Evolutionary conservation across 30 jellyfish, hydroid and myxozoan species (phyloP), one percentile per base, ranked within the genome.

Genomic region (Pseudorhiza aurosa): DNA sequence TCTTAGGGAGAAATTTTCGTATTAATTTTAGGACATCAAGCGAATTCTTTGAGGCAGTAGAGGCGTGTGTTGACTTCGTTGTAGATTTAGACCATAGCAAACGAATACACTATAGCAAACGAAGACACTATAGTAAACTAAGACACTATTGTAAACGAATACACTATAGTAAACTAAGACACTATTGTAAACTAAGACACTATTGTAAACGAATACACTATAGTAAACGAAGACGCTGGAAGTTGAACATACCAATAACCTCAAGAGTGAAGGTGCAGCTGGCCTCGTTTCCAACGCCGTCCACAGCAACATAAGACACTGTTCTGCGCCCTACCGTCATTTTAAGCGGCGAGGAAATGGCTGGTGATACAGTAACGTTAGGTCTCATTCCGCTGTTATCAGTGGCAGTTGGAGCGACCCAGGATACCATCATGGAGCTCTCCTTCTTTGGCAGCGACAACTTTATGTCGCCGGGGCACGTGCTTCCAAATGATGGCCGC

Each of bases 301-400:
- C 97, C 9, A 37, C 46, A 4, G 98, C 98, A 8, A 78, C 36
- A 51, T 85, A 87, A 17, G 89, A 68, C 47, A 85, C 46, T 15
- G 42, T 26, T 15, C 26, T 69, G 49, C 32, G 44, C 25, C 94
- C 98, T 28, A 36, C 39, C 12, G 72, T 25, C 47, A 85, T 6
- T 46, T 15, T 21, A 24, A 51, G n/a, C 14, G 96, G 96, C 36
- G 96, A 64, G 5, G 75, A 11, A 32, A 65, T 21, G 8, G 19
- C 27, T 24, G 96, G 94, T 3, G 84, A 21, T 2, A 62, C 85
- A 2, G 93, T 57, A 1, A 80, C 79, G n/a, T 55, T 55, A 0
- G 87, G 88, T 29, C 30, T n/a, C 63, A 45, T 65, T 15, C 93
- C 93, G 65, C 96, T 77, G 88, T 92, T 92, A 44, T 92, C 98